phyloP scores from a whole-genome alignment of 1,140 invertebrate genomes.

The Heliconius hermathena region DNA sequence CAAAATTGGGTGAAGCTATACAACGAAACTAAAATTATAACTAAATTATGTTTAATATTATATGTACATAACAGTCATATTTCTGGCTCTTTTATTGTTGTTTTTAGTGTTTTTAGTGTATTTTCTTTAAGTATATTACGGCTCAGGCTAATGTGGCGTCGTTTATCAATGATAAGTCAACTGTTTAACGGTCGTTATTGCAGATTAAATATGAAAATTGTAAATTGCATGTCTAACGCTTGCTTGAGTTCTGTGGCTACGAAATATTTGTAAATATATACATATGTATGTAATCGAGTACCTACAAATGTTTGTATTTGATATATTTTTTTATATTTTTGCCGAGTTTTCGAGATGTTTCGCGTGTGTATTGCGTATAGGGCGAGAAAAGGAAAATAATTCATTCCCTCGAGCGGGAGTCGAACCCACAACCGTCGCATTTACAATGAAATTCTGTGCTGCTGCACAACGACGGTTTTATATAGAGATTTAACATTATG shows the following conservation, averaged over 20 bases:
- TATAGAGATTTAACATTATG: no score
- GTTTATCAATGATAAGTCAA: slow-evolving; percentile 52
- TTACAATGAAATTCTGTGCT: no score
- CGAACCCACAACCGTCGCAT: no score
- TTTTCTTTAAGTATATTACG: background rate
- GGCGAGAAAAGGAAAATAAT: no score
- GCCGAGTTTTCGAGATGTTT: no score
- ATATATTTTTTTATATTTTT: background rate
- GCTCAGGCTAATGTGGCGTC: slow-evolving; percentile 36
- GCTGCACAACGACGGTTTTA: no score
- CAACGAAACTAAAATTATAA: background rate
- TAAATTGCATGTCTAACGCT: slow-evolving; percentile 61
- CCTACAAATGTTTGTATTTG: background rate
- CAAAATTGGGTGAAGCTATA: no score
- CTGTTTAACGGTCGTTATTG: slow-evolving; percentile 56
- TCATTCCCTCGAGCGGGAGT: no score
- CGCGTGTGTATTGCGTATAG: no score
- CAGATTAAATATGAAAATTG: slow-evolving; percentile 58
- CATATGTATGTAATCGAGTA: background rate
- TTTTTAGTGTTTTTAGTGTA: background rate
- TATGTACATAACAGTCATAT: background rate
- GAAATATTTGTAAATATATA: slow-evolving; percentile 13
- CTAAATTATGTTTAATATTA: background rate
- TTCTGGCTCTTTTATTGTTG: background rate
- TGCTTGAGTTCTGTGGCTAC: slow-evolving; percentile 45